Evolutionary conservation across 2,797 vertebrate species (phyloP), one percentile per base, ranked within the genome.

Genomic region (Sebastes cheni): DNA sequence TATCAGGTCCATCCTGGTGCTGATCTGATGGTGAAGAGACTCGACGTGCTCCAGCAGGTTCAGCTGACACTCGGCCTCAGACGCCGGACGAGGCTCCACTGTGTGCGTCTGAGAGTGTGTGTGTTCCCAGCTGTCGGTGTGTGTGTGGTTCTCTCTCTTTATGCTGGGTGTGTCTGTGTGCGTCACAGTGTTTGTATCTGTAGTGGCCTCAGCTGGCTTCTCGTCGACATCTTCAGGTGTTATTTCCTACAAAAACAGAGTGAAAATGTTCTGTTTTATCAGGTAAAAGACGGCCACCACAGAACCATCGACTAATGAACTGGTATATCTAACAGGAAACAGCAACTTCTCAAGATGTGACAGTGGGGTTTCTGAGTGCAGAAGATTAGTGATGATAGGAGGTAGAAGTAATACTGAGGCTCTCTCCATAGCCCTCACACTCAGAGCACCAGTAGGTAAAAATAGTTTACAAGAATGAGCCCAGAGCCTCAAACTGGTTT

Each of bases 21-120:
- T 97, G 89, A 99, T 97, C 94, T 99, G 97, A 11, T 97, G 97
- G 85, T 99, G 98, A 23, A 99, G 93, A 5, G 96, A 96, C 84
- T 99, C 98, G 3, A 99, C 94, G 0, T 99, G 98, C 14, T 98
- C 96, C 91, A 99, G 92, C 81, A 99, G 95, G 91, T 99, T 98
- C 70, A 98, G 96, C 86, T 97, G 97, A 96, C 98, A 98, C 92
- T 98, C 92, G 93, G 96, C 0, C 96, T 61, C 84, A 11, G 83
- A 61, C 32, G 67, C 50, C 14, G 72, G 5, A 39, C 59, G 75
- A 79, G 81, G 30, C 94, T 82, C 92, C 92, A 39, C 23, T 1
- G 25, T 11, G 30, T 54, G 61, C 1, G 56, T 77, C 52, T 64
- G 46, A 14, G 46, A 1, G 46, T 25, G 39, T 34, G 71, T 12